Conservation (phyloP, 1,140 invertebrate genomes). For the Berghia stephanieae region DNA sequence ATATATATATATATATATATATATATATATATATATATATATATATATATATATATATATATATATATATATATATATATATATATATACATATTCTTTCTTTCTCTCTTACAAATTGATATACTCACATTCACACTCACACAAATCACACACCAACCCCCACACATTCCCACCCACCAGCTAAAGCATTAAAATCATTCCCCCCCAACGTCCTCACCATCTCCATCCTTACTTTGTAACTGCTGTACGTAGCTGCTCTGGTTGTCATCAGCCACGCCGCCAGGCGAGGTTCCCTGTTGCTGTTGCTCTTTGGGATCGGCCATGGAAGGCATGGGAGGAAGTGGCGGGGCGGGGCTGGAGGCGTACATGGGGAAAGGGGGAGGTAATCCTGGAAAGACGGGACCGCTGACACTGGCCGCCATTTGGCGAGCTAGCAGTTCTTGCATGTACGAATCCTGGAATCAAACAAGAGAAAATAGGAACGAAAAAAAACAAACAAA, state of each 20-base stretch:
- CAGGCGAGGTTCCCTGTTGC: too few relatives aligned
- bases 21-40: not conserved
- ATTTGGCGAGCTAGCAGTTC: slow-evolving; percentile 58
- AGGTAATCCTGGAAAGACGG: slow-evolving; percentile 56
- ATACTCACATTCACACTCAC: not conserved
- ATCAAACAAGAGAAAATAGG: slow-evolving; percentile 23
- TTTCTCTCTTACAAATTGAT: too few relatives aligned
- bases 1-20: too few relatives aligned
- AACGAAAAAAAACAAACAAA: slow-evolving; percentile 1
- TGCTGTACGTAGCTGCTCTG: slow-evolving; percentile 56
- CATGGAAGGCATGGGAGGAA: slow-evolving; percentile 58
- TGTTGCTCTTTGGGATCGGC: slow-evolving; percentile 50
- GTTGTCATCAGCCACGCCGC: slow-evolving; percentile 44
- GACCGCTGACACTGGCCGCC: slow-evolving; percentile 48
- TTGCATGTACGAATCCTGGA: slow-evolving; percentile 62
- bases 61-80: not conserved
- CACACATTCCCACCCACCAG: not conserved
- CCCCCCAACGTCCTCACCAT: too few relatives aligned
- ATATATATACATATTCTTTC: too few relatives aligned
- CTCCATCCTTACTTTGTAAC: slow-evolving; percentile 58
- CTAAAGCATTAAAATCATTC: not conserved
- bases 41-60: not conserved
- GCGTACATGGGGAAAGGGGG: slow-evolving; percentile 56
- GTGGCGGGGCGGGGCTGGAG: slow-evolving; percentile 49
- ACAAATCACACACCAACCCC: not conserved